Evolutionary conservation across 2,888 invertebrate species (phyloP).

Genomic region (Anodontia alba): DNA sequence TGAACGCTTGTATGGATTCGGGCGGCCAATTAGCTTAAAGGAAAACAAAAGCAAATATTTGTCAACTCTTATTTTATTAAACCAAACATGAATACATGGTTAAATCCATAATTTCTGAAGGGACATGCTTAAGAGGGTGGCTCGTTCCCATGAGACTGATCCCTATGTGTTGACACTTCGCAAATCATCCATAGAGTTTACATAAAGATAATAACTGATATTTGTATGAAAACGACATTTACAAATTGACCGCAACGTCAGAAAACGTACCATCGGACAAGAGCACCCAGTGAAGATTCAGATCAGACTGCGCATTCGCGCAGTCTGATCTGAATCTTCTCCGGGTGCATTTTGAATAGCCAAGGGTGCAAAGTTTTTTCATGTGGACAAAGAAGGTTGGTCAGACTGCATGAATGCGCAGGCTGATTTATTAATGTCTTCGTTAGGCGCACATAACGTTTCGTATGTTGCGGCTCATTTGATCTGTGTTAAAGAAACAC

Average conservation of each 20-base stretch:
- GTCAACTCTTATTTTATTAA: constrained; percentile 57
- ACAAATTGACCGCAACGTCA: too few relatives aligned
- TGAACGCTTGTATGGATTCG: constrained; percentile 1
- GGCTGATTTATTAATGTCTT: too few relatives aligned
- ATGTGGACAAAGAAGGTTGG: too few relatives aligned
- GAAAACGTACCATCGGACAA: too few relatives aligned
- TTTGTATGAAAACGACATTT: neutral
- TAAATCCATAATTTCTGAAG: constrained; percentile 13
- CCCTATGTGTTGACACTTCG: constrained; percentile 10
- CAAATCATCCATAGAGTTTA: constrained; percentile 1
- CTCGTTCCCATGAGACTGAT: constrained; percentile 12
- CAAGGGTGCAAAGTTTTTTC: too few relatives aligned
- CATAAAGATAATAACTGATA: constrained; percentile 8
- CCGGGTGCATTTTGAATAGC: too few relatives aligned
- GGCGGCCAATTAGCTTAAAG: constrained; percentile 54
- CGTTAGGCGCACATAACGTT: too few relatives aligned
- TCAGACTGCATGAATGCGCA: too few relatives aligned
- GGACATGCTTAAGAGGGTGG: constrained; percentile 10
- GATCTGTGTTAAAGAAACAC: constrained; percentile 4
- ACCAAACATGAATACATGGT: constrained; percentile 45
- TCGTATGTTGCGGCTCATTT: too few relatives aligned
- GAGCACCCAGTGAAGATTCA: too few relatives aligned
- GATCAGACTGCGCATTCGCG: too few relatives aligned
- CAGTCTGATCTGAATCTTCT: too few relatives aligned
- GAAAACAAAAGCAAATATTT: constrained; percentile 58